phyloP scores from a whole-genome alignment of 1,140 invertebrate genomes.

The Drosophila ficusphila region DNA sequence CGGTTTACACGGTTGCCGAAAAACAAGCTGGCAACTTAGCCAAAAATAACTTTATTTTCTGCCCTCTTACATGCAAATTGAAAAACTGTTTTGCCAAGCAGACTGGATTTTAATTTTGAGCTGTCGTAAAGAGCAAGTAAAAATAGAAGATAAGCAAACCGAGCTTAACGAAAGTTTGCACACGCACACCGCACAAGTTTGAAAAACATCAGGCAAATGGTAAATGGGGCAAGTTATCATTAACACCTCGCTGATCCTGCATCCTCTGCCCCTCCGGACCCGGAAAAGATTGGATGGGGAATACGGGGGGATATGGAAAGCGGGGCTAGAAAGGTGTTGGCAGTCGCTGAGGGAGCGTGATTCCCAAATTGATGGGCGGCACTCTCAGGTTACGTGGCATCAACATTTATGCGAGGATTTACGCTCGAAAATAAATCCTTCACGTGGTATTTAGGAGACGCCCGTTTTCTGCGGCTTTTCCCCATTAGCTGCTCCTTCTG shows the following conservation, averaged over 20 bases:
- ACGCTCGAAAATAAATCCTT: constrained; percentile 64
- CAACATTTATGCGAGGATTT: constrained; percentile 64
- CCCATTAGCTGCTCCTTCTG: constrained; percentile 8
- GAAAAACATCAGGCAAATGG: constrained; percentile 38
- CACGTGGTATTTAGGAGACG: constrained; percentile 31
- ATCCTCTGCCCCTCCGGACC: background rate
- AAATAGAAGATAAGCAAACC: constrained; percentile 15
- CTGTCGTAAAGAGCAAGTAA: constrained; percentile 15
- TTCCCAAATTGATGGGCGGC: constrained; percentile 55
- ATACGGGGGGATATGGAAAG: background rate
- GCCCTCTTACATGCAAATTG: constrained; percentile 13
- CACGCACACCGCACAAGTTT: constrained; percentile 17
- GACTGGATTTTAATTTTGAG: constrained; percentile 15
- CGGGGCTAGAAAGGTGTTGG: constrained; percentile 50
- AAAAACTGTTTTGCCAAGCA: constrained; percentile 30
- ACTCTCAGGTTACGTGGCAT: constrained; percentile 46
- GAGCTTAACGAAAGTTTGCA: constrained; percentile 28
- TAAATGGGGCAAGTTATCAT: constrained; percentile 54
- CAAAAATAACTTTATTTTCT: constrained; percentile 5
- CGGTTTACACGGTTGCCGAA: too few species aligned
- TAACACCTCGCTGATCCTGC: constrained; percentile 66
- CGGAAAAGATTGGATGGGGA: constrained; percentile 33
- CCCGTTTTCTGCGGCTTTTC: constrained; percentile 24
- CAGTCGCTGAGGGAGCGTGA: constrained; percentile 34
- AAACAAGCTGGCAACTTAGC: background rate